A percentile compares a stretch with the other conserved stretches of the same genome.
phyloP scores from a whole-genome alignment of 64 coral and sea anemone genomes.

The Trachythela sp. region DNA sequence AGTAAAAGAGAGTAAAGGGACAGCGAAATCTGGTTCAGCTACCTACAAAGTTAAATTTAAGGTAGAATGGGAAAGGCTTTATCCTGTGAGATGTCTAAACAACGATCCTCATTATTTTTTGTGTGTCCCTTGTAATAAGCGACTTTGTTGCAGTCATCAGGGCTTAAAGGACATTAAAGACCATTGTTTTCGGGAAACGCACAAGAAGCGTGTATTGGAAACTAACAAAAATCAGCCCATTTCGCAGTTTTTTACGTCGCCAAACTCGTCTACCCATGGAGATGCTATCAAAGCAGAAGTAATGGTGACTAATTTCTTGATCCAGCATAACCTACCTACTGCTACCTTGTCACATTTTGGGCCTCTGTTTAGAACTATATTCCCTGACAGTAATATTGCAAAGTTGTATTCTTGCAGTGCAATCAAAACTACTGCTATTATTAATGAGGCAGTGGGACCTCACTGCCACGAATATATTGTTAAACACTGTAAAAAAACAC shows the following conservation, averaged over 20 bases:
- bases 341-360: not conserved
- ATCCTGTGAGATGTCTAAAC: slow-evolving; percentile 10
- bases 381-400: not conserved
- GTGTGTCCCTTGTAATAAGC: slow-evolving; percentile 11
- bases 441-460: not conserved
- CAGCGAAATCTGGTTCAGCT: not conserved
- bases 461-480: slow-evolving; percentile 9
- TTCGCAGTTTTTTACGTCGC: slow-evolving; percentile 5
- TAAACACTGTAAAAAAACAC: not conserved
- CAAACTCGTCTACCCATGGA: not conserved
- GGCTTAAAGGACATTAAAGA: slow-evolving; percentile 25
- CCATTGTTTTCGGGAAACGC: slow-evolving; percentile 18
- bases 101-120: not conserved
- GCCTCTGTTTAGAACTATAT: not conserved
- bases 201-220: not conserved
- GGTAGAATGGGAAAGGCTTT: not conserved
- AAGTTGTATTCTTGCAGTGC: not conserved
- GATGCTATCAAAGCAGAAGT: not conserved
- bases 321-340: not conserved
- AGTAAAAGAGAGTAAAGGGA: not conserved
- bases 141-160: slow-evolving; percentile 17
- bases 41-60: slow-evolving; percentile 27
- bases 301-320: not conserved
- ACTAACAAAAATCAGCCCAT: not conserved
- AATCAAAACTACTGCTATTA: slow-evolving; percentile 17